A percentile compares a stretch with the other conserved stretches of the same genome.
These are phyloP conservation scores for Isoperla grammatica DNA, from an alignment of 2,888 invertebrate species.

Conservation along the genomic window DNA sequence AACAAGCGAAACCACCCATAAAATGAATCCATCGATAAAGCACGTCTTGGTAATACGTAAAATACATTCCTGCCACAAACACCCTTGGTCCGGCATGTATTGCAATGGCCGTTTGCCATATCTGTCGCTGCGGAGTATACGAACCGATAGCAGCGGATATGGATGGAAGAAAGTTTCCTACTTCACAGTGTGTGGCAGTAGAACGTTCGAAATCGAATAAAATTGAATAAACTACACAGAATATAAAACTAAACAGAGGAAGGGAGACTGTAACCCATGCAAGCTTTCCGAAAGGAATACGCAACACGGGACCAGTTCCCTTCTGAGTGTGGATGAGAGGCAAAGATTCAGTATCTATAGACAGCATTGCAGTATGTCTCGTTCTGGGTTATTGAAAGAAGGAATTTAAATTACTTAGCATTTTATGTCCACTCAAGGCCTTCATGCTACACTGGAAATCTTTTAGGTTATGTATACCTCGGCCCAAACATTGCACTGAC, in stretches of 20 bases:
- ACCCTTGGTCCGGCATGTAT: conserved; percentile 77
- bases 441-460: no score
- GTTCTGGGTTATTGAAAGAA: no score
- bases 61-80: conserved; percentile 72
- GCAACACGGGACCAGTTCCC: conserved; percentile 29
- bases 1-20: conserved; percentile 55
- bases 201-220: conserved; percentile 77
- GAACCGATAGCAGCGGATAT: conserved; percentile 95
- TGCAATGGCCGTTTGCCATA: conserved; percentile 83
- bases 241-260: conserved; percentile 70
- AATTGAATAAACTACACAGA: conserved; percentile 77
- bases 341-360: conserved; percentile 31
- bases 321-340: conserved; percentile 33
- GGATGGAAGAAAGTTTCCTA: conserved; percentile 78
- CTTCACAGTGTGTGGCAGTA: conserved; percentile 76
- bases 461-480: no score
- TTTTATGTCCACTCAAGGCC: no score
- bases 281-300: conserved; percentile 56
- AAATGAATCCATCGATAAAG: conserved; percentile 55
- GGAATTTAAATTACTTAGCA: no score
- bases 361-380: background rate
- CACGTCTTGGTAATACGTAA: conserved; percentile 64
- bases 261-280: conserved; percentile 65
- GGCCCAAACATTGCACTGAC: no score
- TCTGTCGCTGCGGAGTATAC: conserved; percentile 78